Evolutionary conservation across 2,888 invertebrate genomes (phyloP), one percentile per base, ranked within the genome.

Genomic region (Perdita meconis): DNA sequence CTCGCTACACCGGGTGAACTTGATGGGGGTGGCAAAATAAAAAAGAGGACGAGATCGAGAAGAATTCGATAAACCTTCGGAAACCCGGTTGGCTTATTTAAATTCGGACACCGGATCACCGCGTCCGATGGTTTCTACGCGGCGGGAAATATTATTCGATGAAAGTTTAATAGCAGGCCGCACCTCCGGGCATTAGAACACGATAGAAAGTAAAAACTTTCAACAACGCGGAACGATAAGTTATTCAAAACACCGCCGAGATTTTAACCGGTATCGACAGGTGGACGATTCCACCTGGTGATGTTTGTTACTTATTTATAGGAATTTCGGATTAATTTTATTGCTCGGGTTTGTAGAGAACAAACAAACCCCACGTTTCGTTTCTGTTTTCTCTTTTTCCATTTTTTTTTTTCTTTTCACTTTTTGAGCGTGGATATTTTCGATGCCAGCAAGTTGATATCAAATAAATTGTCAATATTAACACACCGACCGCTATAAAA

Each of bases 51-150:
- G 80, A 55, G 71, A 81, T 81, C 78, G 81, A n/a, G n/a, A 83
- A 84, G 86, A 84, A 84, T 81, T 85, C 88, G 86, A 87, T 87
- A 86, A 86, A 87, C 83, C 86, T 80, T 19, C 82, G 75, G 83
- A 78, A 85, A n/a, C n/a, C 81, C 79, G 63, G 63, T 68, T 71
- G 65, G 68, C 71, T 68, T 74, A 71, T 74, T 84, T 76, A 76
- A 80, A 74, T 76, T 74, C 76, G 69, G 63, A 75, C 68, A 68
- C 63, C 50, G 60, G 63, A 69, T 78, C 69, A 47, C 16, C 8
- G 10, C 38, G 26, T n/a, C 24, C 53, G 22, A 42, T 38, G 47
- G 36, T 47, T 59, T 55, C 34, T 10, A 8, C 19, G 50, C 63
- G n/a, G 26, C 34, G 30, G 51, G n/a, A 19, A 57, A 77, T 74